These are phyloP conservation scores for Nothura maculosa DNA, from an alignment of 2,797 vertebrate genomes.

Conservation along the genomic window DNA sequence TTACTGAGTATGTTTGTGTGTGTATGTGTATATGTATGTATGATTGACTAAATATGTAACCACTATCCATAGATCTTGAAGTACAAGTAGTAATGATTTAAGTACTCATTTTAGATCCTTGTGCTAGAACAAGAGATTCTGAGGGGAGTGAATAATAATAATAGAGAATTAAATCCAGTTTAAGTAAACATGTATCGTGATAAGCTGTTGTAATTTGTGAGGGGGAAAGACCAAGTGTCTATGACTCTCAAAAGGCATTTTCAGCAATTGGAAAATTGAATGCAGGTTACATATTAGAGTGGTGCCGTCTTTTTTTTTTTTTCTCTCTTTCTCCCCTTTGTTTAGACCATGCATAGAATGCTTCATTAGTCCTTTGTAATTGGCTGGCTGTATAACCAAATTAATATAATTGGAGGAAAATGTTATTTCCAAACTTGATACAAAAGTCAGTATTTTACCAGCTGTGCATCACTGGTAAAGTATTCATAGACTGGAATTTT, in stretches of 20 bases:
- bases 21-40: background rate
- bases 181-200: background rate
- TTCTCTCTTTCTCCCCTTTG: background rate
- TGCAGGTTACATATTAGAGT: background rate
- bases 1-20: background rate
- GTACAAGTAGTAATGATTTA: slow-evolving; percentile 16
- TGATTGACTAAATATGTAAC: background rate
- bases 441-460: slow-evolving; percentile 4
- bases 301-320: background rate
- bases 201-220: background rate
- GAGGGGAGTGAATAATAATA: background rate
- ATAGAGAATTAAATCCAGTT: slow-evolving; percentile 13
- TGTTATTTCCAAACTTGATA: background rate
- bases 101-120: slow-evolving; percentile 1
- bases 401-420: background rate
- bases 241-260: background rate
- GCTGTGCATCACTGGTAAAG: background rate
- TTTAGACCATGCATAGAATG: background rate
- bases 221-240: background rate
- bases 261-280: background rate
- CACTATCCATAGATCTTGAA: background rate
- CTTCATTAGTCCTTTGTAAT: slow-evolving; percentile 27
- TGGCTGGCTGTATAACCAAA: background rate
- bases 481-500: slow-evolving; percentile 28
- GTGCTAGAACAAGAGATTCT: background rate